Evolutionary conservation across 2,888 invertebrate genomes (phyloP).

Genomic region (Ectemnius lituratus): DNA sequence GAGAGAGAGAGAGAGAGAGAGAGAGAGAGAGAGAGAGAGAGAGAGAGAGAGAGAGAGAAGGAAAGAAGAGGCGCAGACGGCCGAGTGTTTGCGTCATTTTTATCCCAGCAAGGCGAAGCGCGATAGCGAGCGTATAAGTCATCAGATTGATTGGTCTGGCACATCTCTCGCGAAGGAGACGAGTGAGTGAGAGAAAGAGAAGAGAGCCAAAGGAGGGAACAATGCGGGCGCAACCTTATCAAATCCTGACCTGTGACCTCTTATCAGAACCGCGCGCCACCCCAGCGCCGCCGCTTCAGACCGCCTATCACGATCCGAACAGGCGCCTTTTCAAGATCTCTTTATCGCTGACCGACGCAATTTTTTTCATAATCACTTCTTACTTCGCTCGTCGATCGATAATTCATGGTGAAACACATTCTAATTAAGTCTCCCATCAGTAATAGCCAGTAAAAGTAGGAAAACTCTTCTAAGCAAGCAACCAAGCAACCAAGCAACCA

Average conservation of each 20-base stretch:
- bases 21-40: no score
- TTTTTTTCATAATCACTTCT: neutral
- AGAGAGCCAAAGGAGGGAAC: conserved; percentile 33
- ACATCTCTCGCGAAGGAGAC: conserved; percentile 1
- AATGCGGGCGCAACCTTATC: conserved; percentile 65
- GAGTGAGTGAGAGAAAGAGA: no score
- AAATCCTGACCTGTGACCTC: conserved; percentile 54
- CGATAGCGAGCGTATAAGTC: conserved; percentile 48
- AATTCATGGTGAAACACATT: neutral
- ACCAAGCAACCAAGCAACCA: no score
- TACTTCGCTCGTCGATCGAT: conserved; percentile 5
- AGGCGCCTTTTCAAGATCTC: conserved; percentile 33
- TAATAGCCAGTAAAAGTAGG: neutral
- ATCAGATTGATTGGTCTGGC: conserved; percentile 51
- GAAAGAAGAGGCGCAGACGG: conserved; percentile 13
- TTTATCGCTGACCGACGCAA: neutral
- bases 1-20: no score
- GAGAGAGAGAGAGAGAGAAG: no score
- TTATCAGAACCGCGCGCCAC: conserved; percentile 38
- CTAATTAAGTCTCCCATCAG: neutral
- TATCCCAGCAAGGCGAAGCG: conserved; percentile 15
- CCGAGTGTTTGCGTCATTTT: conserved; percentile 38
- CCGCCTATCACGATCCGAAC: conserved; percentile 46
- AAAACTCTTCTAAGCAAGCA: conserved; percentile 34
- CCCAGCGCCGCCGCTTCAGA: conserved; percentile 14